phyloP scores from a whole-genome alignment of 2,113 vertebrate species.

The Porphyrio hochstetteri region DNA sequence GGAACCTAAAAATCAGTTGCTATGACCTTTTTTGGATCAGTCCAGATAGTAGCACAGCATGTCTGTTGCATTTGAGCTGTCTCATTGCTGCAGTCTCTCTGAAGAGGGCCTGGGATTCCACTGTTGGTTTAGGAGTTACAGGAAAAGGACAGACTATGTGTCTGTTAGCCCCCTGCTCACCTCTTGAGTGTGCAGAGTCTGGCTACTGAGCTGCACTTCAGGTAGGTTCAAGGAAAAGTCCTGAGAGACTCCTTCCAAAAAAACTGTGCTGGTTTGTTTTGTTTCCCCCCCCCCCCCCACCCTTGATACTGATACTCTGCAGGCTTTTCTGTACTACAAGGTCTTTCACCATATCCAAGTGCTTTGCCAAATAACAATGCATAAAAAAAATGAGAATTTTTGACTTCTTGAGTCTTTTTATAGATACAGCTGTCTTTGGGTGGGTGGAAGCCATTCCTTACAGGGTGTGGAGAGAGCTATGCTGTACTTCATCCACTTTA shows the following conservation, averaged over 20 bases:
- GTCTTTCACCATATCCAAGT: background rate
- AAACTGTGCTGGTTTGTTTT: background rate
- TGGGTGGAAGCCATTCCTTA: background rate
- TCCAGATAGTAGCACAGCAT: too few species aligned
- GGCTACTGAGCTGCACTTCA: background rate
- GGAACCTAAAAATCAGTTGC: background rate
- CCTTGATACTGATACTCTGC: background rate
- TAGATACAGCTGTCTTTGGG: background rate
- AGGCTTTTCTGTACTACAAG: background rate
- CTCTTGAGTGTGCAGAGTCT: background rate
- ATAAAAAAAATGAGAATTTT: background rate
- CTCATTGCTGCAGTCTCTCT: background rate
- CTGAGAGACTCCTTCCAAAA: background rate
- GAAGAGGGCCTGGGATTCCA: background rate
- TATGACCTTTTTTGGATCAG: background rate
- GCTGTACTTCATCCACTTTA: background rate
- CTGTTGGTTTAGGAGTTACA: background rate
- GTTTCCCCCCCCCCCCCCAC: too few species aligned
- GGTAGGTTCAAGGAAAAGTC: background rate
- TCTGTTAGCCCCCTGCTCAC: background rate
- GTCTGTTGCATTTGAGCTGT: too few species aligned
- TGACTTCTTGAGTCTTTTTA: background rate
- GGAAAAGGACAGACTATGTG: background rate
- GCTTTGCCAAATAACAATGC: background rate
- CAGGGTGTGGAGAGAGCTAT: background rate